A percentile compares a stretch with the other conserved stretches of the same genome.
phyloP scores from a whole-genome alignment of 2,113 vertebrate genomes.

The Notothenia coriiceps region DNA sequence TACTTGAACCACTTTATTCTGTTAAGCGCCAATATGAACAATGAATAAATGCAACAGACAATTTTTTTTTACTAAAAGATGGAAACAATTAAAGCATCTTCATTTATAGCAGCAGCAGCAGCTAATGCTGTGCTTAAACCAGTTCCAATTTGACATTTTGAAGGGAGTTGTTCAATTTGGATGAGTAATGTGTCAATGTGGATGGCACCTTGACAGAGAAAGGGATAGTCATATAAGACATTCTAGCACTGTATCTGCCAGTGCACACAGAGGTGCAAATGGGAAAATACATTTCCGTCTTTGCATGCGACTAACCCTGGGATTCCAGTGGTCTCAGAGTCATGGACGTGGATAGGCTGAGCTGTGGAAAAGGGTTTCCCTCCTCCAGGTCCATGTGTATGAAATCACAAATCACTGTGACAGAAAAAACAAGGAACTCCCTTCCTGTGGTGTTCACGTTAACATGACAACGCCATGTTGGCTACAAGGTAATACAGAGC shows the following conservation, averaged over 20 bases:
- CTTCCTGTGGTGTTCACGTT: constrained; percentile 45
- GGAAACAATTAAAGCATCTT: no score
- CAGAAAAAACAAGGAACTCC: constrained; percentile 63
- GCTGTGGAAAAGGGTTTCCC: constrained; percentile 70
- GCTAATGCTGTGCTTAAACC: background rate
- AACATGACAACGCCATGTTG: constrained; percentile 18
- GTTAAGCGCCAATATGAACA: background rate
- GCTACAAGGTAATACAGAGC: constrained; percentile 16
- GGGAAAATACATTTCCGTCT: constrained; percentile 57
- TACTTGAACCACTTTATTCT: constrained; percentile 9
- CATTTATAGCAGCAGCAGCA: no score
- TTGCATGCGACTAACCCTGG: constrained; percentile 27
- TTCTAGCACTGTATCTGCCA: constrained; percentile 25
- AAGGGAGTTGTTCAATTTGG: constrained; percentile 14
- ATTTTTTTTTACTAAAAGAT: no score
- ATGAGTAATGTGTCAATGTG: background rate
- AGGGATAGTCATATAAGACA: constrained; percentile 41
- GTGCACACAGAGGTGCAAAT: constrained; percentile 28
- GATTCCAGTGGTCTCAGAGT: constrained; percentile 60
- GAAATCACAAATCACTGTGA: constrained; percentile 63
- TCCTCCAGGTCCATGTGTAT: constrained; percentile 12
- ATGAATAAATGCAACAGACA: background rate
- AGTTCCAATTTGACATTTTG: background rate
- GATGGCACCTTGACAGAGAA: background rate
- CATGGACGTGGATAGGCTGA: constrained; percentile 36